Conservation (phyloP, 2,888 invertebrate species). For the Apoda limacodes region DNA sequence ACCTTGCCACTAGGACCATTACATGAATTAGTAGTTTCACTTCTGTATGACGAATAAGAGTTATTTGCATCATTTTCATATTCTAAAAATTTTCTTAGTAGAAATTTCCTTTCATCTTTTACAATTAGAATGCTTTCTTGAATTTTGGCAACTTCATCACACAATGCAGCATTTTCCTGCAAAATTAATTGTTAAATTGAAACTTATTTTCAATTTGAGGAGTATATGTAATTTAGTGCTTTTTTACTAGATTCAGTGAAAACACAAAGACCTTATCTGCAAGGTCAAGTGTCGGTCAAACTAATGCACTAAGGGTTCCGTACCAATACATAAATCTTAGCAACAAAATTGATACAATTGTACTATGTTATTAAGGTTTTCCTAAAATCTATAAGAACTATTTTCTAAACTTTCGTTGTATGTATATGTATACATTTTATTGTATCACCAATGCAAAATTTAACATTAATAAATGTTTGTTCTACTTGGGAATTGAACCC, state of each 20-base stretch:
- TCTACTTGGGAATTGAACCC: no score
- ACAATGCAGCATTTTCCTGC: constrained; percentile 86
- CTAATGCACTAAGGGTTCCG: no score
- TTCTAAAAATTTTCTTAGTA: constrained; percentile 81
- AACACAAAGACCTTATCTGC: no score
- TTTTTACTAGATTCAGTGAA: background rate
- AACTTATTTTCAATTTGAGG: background rate
- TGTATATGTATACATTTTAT: no score
- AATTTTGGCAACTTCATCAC: constrained; percentile 88
- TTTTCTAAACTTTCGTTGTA: no score
- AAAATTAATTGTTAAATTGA: constrained; percentile 11
- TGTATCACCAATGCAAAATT: no score
- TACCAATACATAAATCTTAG: no score
- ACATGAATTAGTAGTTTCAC: constrained; percentile 28
- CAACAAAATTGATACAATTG: no score
- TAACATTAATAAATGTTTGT: no score
- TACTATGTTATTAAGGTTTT: no score
- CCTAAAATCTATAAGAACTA: no score
- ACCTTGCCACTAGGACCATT: constrained; percentile 43
- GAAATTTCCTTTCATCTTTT: constrained; percentile 85
- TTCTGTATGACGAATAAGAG: constrained; percentile 27
- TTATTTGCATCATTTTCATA: constrained; percentile 66
- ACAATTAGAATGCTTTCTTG: constrained; percentile 84
- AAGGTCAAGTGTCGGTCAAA: no score
- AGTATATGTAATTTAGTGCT: background rate